These are phyloP conservation scores for Sylvilagus floridanus DNA, from an alignment of 2,797 vertebrate species.

Conservation along the genomic window DNA sequence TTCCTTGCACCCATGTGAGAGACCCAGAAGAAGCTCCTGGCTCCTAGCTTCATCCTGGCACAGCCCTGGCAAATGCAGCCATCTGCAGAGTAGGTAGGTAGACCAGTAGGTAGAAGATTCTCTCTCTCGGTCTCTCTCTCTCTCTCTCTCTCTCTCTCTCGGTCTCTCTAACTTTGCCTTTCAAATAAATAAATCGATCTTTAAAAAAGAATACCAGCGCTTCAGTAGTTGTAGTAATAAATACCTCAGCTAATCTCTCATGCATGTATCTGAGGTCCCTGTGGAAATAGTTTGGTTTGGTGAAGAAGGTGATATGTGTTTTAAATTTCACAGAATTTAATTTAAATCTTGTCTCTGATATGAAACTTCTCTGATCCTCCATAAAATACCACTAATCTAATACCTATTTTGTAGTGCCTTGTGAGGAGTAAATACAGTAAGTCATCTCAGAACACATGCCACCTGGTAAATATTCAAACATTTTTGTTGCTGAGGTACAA, in stretches of 20 bases:
- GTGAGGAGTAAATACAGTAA: not conserved
- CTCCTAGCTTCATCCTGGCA: too few relatives aligned
- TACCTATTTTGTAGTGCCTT: not conserved
- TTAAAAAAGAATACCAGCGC: not conserved
- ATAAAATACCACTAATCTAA: not conserved
- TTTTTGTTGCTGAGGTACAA: slow-evolving; percentile 2
- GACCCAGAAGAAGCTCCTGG: too few relatives aligned
- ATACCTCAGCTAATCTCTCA: not conserved
- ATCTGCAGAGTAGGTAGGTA: too few relatives aligned
- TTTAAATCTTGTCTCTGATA: slow-evolving; percentile 35
- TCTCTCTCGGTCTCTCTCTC: too few relatives aligned
- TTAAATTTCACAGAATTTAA: slow-evolving; percentile 32
- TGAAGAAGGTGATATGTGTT: not conserved
- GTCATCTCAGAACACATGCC: not conserved
- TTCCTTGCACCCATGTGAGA: too few relatives aligned
- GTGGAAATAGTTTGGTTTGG: not conserved
- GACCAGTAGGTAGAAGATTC: too few relatives aligned
- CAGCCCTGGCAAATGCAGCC: too few relatives aligned
- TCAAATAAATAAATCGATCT: too few relatives aligned
- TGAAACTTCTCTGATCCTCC: slow-evolving; percentile 6
- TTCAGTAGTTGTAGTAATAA: not conserved
- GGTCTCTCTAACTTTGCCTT: too few relatives aligned
- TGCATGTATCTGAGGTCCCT: not conserved
- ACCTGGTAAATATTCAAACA: not conserved
- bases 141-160: too few relatives aligned